Evolutionary conservation across 2,113 vertebrate species (phyloP), one percentile per base, ranked within the genome.

Genomic region (Fulica atra): DNA sequence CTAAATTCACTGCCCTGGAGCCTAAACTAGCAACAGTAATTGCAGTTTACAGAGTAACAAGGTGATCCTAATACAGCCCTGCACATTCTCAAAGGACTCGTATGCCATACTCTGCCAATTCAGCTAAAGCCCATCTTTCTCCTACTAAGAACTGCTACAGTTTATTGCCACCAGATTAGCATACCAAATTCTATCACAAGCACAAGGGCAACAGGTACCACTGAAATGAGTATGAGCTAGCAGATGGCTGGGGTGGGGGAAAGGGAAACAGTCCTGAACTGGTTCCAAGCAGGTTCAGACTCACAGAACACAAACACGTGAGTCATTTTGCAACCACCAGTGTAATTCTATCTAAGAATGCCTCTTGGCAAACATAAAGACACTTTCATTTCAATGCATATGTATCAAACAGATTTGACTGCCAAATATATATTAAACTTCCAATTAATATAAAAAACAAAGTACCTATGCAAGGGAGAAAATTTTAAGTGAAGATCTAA

Each of bases 201-300:
- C 56, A 44, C 31, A 78, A 72, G 92, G 40, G 76, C 73, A 97
- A 96, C 87, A 97, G 88, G 70, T 80, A 82, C 44, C 87, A 83
- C 69, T 36, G 85, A 91, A 92, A 96, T 70, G 80, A 95, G 77
- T 3, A 80, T 28, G 61, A 90, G 70, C 54, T 72, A 92, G 94
- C 87, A 82, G 74, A 91, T 66, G 63, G 80, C 85, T 86, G 66
- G 24, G 15, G 7, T 53, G 35, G 20, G 14, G 10, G 24, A 35
- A 92, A 78, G 72, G 50, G 42, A 96, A 96, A 93, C 93, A 56
- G 64, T 5, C 65, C 12, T 95, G 95, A 86, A 89, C 80, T 38
- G 29, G 24, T 68, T 85, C 86, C 93, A 93, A 97, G 85, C 74
- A 86, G 87, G 92, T 97, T 97, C 90, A 97, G 95, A 98, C 94